Base-by-base conservation (phyloP, 1,140 invertebrate species). In the Coelopa frigida region DNA sequence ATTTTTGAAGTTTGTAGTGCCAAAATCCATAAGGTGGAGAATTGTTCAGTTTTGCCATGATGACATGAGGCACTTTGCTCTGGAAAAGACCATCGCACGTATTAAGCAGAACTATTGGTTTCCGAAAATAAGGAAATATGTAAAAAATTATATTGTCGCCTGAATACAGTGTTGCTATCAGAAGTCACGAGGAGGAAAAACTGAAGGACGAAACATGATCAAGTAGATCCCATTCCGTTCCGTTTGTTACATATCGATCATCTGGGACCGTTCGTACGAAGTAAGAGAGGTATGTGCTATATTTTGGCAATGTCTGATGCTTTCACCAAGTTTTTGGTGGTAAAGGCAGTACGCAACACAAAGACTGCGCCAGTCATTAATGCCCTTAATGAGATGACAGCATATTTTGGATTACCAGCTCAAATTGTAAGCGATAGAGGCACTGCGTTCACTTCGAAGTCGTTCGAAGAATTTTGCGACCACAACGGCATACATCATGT, bases 271-370 rank as follows among this genome's bases (percentile, higher is more conserved):
- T 35, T 44, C 38, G 51, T 40, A 45, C 48, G 70, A 37, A 36
- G 51, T 5, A 68, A 68, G 18, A 50, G 18, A 2, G 40, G 51
- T 17, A 71, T 74, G 59, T 57, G 55, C 31, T 71, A 75, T 48
- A 65, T 64, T 2, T 68, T 75, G 42, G 69, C 67, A 1, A 41
- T 74, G 1, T 72, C 68, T 42, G 50, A 69, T 46, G 55, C 64
- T 36, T 65, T 65, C 18, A 52, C 27, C 22, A 51, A 51, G 29
- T 51, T 48, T 39, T 2, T 44, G 10, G 44, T 47, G 1, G 44
- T 40, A 20, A 47, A 48, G 33, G 10, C 50, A 11, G 45, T 47
- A 12, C 33, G 33, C 4, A 48, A 38, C 11, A 55, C 56, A 3
- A 49, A 42, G 24, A 46, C 54, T 14, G 51, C 49, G 23, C 46